Evolutionary conservation across 1,140 invertebrate species (phyloP), one percentile per base, ranked within the genome.

Genomic region (Lanistes nyassanus): DNA sequence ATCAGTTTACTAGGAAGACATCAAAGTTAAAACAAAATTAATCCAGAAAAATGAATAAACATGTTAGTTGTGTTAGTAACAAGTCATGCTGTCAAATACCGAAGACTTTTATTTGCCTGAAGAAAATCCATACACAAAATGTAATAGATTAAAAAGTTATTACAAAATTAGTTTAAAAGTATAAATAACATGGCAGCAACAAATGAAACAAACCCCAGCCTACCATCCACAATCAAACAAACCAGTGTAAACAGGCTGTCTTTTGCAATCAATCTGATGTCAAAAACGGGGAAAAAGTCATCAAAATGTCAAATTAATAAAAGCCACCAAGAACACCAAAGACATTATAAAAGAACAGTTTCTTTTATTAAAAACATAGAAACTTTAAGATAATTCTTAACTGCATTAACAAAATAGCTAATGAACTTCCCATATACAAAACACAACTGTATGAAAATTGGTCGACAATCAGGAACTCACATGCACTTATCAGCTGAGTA

Each of bases 351-450:
- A 83, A 81, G 75, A 82, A 82, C 78, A 79, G 80, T 73, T 80
- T 76, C 65, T 74, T 83, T 82, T 83, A 79, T 80, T 83, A 80
- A 83, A 82, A 83, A 84, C 81, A 84, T 83, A 84, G 79, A 84
- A 83, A 84, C 79, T 79, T 80, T 80, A 77, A 74, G 78, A 82
- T 80, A 79, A 76, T 79, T 67, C 55, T 71, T 76, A 82, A 80
- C 70, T 77, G 73, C 76, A 75, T 77, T 75, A 82, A 84, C 81
- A 83, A 84, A 83, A 82, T 76, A 82, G 80, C 79, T 80, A 81
- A 82, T 79, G 79, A 84, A 84, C 81, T 83, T 79, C 81, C 83
- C 83, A 82, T 82, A 80, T 84, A 84, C 82, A 84, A 81, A 82
- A 84, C 79, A 84, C 79, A 83, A 83, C 77, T 79, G 75, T 79